Base-by-base conservation (phyloP, 1,140 invertebrate genomes). In the Antheraea pernyi region DNA sequence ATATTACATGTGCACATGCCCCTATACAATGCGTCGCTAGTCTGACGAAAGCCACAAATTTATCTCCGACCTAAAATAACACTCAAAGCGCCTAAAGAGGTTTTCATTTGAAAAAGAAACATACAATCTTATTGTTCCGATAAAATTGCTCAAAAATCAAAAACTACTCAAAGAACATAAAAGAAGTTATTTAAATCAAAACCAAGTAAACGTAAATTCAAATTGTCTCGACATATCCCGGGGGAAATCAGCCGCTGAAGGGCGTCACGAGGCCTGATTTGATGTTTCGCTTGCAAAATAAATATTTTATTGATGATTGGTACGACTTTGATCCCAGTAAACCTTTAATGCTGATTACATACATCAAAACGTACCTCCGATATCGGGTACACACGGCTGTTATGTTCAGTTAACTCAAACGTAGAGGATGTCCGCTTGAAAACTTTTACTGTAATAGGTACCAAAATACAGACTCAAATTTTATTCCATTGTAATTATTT, bases 231-330 rank as follows among this genome's bases (percentile, higher is more conserved):
- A 39, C 60, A 36, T 13, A 19, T 8, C 10, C 84, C 70, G 73
- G 11, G 84, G 84, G 83, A 87, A 87, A 87, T 87, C 83, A 81
- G 7, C 63, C 30, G 68, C 76, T 67, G 68, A 60, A 67, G 72
- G 64, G 61, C 70, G 72, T 74, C 78, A 77, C 46, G 71, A 76
- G 36, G 8, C 65, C 74, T 78, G 77, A 82, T 80, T 80, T 77
- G 67, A 71, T 72, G 67, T 80, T 77, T 77, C 76, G 69, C 61
- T 72, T 73, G 70, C 65, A 78, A 69, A 80, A 82, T 78, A 74
- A 74, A 74, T 79, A 74, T 82, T 84, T 84, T 84, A 80, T 83
- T 78, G 78, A 81, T 79, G 68, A 75, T 76, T 60, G 69, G 68
- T 62, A 60, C n/a, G 61, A 66, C 65, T 77, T 77, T 81, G 72